These are phyloP conservation scores for Vireo griseus DNA, from an alignment of 2,797 vertebrate species.

Conservation along the genomic window DNA sequence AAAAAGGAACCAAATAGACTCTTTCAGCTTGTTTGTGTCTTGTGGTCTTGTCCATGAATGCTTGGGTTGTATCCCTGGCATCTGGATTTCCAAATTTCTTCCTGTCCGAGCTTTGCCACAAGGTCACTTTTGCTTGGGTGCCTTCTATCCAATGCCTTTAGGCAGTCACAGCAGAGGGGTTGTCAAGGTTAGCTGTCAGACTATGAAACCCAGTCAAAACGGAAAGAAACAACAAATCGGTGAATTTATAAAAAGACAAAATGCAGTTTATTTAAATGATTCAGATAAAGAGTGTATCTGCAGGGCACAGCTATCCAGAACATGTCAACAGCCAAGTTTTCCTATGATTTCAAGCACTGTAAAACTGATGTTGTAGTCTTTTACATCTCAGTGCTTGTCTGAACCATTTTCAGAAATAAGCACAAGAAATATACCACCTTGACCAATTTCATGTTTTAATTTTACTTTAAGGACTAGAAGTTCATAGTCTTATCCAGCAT, in stretches of 20 bases:
- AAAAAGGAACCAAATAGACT: not conserved
- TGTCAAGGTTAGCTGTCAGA: not conserved
- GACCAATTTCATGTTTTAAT: slow-evolving; percentile 6
- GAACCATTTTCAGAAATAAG: slow-evolving; percentile 43
- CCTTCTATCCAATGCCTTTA: not conserved
- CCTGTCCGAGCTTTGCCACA: not conserved
- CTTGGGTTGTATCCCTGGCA: not conserved
- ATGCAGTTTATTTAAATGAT: not conserved
- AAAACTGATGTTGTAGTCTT: not conserved
- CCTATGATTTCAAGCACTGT: not conserved
- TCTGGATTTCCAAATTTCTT: not conserved
- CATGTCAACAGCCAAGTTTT: not conserved
- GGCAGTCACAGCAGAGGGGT: not conserved
- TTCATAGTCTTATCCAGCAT: not conserved
- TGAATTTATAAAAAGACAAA: not conserved
- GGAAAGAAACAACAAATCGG: not conserved
- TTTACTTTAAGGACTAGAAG: not conserved
- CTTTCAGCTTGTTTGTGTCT: not conserved
- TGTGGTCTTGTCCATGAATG: not conserved
- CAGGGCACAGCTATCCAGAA: not conserved
- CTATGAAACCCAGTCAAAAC: not conserved
- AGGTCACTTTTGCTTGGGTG: not conserved
- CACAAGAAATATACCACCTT: slow-evolving; percentile 16
- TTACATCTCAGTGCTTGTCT: not conserved
- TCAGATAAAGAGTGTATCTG: not conserved